Conservation (phyloP, 1,140 invertebrate genomes). For the Lordiphosa clarofinis region DNA sequence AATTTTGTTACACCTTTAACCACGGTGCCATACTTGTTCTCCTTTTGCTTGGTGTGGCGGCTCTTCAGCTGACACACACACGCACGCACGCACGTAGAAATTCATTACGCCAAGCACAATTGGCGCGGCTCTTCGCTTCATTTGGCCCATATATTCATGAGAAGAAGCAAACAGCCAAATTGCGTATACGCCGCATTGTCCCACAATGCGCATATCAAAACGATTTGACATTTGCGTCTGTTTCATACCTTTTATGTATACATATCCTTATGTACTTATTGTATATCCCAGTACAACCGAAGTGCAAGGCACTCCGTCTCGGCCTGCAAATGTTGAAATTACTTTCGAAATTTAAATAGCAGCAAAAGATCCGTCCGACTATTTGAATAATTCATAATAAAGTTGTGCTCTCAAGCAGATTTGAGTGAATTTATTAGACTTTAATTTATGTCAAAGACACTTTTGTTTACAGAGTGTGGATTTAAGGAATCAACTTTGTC, state of each 20-base stretch:
- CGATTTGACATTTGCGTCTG: constrained; percentile 5
- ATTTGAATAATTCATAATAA: constrained; percentile 11
- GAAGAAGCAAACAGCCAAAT: constrained; percentile 10
- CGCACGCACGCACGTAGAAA: constrained; percentile 1
- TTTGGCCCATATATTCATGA: constrained; percentile 17
- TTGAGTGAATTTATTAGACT: not conserved
- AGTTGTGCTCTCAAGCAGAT: not conserved
- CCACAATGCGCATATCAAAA: constrained; percentile 8
- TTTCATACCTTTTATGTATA: constrained; percentile 4
- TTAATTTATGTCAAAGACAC: too few relatives aligned
- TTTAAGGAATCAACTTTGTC: too few relatives aligned
- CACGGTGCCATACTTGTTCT: not conserved
- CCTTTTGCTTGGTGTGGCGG: not conserved
- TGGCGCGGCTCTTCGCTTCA: constrained; percentile 4
- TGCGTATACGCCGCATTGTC: constrained; percentile 11
- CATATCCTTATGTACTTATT: not conserved
- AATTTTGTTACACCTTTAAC: not conserved
- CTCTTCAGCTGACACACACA: constrained; percentile 1
- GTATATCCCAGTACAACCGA: not conserved
- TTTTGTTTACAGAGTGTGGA: too few relatives aligned
- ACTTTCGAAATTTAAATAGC: constrained; percentile 12
- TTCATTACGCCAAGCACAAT: constrained; percentile 3
- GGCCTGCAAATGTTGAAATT: constrained; percentile 9
- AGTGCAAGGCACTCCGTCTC: constrained; percentile 6
- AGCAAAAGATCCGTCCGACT: constrained; percentile 3